A percentile compares a stretch with the other conserved stretches of the same genome.
Conservation (phyloP, 64 coral and sea anemone species). For the Anthopleura sola region DNA sequence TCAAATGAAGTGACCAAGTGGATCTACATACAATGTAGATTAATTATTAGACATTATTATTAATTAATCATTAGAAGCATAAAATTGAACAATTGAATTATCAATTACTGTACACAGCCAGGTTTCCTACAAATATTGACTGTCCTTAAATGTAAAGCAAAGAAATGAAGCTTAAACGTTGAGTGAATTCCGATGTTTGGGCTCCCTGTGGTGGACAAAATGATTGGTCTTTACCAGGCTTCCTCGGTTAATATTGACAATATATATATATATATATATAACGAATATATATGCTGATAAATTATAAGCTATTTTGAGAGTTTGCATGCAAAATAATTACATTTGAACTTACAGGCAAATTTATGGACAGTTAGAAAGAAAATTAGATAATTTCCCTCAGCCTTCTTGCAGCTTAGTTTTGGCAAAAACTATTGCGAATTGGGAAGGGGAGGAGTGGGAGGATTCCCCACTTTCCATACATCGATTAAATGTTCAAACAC, state of each 20-base stretch:
- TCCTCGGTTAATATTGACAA: not conserved
- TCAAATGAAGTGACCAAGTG: conserved; percentile 1
- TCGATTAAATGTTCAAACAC: too few species aligned
- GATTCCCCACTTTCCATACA: too few species aligned
- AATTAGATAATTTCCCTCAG: not conserved
- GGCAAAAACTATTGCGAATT: not conserved
- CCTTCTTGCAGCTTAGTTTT: not conserved
- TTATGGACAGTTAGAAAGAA: not conserved
- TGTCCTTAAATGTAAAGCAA: not conserved
- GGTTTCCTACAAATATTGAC: not conserved
- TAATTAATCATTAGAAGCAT: conserved; percentile 4
- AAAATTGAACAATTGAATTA: conserved; percentile 17
- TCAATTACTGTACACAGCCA: conserved; percentile 10
- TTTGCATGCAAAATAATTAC: not conserved
- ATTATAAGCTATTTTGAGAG: too few species aligned
- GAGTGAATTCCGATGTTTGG: not conserved
- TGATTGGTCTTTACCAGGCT: not conserved
- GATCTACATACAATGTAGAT: conserved; percentile 13
- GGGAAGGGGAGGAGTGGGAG: too few species aligned
- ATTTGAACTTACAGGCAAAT: not conserved
- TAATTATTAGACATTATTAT: not conserved
- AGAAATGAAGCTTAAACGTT: not conserved
- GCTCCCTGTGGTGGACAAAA: not conserved
- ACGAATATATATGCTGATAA: not conserved
- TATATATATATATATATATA: too few species aligned